Evolutionary conservation across 2,113 vertebrate genomes (phyloP).

Genomic region (Hemicordylus capensis): DNA sequence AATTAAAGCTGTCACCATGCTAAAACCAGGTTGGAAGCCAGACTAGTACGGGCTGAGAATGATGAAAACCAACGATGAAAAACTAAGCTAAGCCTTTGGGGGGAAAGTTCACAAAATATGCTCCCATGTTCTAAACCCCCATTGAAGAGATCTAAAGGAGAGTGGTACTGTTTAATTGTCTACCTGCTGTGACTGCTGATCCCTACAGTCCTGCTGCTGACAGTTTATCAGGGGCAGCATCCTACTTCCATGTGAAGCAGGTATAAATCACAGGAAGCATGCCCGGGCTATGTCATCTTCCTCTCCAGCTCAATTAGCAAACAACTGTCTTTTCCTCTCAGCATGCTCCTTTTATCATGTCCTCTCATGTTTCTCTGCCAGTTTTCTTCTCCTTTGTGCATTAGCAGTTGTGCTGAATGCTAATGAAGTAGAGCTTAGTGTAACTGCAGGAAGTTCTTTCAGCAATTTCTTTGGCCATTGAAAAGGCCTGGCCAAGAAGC

Average conservation of each 20-base stretch:
- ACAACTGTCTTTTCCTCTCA: conserved; percentile 26
- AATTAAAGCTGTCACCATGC: background rate
- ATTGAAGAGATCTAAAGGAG: conserved; percentile 9
- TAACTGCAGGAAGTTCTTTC: background rate
- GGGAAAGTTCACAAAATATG: background rate
- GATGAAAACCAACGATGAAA: background rate
- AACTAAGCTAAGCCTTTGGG: background rate
- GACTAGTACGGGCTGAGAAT: background rate
- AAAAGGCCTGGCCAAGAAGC: background rate
- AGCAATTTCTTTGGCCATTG: background rate
- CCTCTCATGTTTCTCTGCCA: conserved; percentile 37
- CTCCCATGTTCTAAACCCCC: background rate
- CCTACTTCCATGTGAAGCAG: fast-evolving
- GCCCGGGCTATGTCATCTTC: conserved; percentile 26
- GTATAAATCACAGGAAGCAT: background rate
- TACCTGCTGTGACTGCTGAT: background rate
- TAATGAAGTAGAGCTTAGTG: background rate
- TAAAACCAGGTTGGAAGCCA: background rate
- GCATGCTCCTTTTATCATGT: conserved; percentile 28
- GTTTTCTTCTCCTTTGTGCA: conserved; percentile 4
- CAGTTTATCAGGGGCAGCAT: background rate
- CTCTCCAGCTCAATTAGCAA: conserved; percentile 36
- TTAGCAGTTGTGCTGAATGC: conserved; percentile 5
- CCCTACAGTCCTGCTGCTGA: background rate
- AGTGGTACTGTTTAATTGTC: background rate